A percentile compares a stretch with the other conserved stretches of the same genome.
phyloP scores from a whole-genome alignment of 2,113 vertebrate genomes.

The Meles meles region DNA sequence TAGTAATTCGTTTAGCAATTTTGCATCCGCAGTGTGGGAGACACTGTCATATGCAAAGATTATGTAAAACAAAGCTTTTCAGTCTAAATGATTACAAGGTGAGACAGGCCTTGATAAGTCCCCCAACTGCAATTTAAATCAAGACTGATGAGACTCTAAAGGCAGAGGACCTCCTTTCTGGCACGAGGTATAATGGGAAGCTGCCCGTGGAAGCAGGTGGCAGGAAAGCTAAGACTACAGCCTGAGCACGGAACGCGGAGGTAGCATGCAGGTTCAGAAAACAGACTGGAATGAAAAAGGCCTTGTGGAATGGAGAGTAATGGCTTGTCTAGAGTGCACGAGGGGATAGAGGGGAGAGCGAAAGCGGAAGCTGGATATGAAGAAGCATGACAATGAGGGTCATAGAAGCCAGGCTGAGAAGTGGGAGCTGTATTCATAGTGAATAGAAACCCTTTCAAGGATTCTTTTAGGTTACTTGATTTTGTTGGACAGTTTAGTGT shows the following conservation, averaged over 20 bases:
- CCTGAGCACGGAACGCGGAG: background rate
- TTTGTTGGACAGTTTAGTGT: background rate
- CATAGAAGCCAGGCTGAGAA: background rate
- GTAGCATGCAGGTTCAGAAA: background rate
- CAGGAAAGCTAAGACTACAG: background rate
- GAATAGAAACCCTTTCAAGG: background rate
- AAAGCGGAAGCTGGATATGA: background rate
- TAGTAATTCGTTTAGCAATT: background rate
- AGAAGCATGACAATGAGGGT: background rate
- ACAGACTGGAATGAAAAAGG: background rate
- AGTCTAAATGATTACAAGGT: background rate
- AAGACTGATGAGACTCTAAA: background rate
- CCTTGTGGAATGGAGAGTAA: background rate
- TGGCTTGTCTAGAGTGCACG: background rate
- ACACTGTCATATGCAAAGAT: background rate
- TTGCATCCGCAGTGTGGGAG: background rate
- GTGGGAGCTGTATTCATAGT: background rate
- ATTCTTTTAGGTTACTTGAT: background rate
- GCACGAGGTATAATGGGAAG: background rate
- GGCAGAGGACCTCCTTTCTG: background rate
- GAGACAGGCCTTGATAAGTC: background rate
- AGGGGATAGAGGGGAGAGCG: fast-evolving
- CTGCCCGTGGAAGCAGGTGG: background rate
- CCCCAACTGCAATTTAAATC: background rate
- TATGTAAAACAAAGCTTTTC: background rate